These are phyloP conservation scores for Coronaproctus castanopsis DNA, from an alignment of 2,888 invertebrate genomes.

Conservation along the genomic window DNA sequence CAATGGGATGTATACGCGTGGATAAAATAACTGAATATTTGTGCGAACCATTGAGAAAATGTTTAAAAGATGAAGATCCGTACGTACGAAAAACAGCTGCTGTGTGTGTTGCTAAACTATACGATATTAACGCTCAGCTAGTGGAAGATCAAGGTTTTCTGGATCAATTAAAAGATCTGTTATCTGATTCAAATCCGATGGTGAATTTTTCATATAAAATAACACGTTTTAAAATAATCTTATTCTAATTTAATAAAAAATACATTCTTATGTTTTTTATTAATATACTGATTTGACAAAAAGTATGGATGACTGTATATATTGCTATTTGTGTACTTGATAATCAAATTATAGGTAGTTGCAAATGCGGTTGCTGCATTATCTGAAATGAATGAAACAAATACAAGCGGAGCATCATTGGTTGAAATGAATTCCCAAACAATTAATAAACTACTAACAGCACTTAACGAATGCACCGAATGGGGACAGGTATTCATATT, in stretches of 20 bases:
- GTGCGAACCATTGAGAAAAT: slow-evolving; percentile 90
- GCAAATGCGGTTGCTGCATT: slow-evolving; percentile 98
- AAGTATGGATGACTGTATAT: too few species aligned
- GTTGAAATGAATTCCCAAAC: slow-evolving; percentile 95
- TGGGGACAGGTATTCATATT: slow-evolving; percentile 98
- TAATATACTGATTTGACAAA: too few species aligned
- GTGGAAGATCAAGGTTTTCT: slow-evolving; percentile 82
- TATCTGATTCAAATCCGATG: slow-evolving; percentile 99
- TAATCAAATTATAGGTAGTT: slow-evolving; percentile 49
- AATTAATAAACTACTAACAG: slow-evolving; percentile 92
- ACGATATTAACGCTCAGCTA: slow-evolving; percentile 67
- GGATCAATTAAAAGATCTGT: slow-evolving; percentile 84
- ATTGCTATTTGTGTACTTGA: too few species aligned
- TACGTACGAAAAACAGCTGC: slow-evolving; percentile 98
- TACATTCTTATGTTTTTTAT: too few species aligned
- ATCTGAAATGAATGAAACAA: slow-evolving; percentile 94
- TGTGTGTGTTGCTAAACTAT: slow-evolving; percentile 95
- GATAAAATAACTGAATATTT: slow-evolving; percentile 99
- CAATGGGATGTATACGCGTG: slow-evolving; percentile 98
- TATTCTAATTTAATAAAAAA: too few species aligned
- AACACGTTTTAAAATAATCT: too few species aligned
- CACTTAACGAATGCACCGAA: slow-evolving; percentile 97
- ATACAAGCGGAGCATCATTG: slow-evolving; percentile 78
- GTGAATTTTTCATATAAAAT: too few species aligned
- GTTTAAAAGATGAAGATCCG: slow-evolving; percentile 86